A percentile compares a stretch with the other conserved stretches of the same genome.
Evolutionary conservation across 2,888 invertebrate species (phyloP).

Genomic region (Bugula neritina): DNA sequence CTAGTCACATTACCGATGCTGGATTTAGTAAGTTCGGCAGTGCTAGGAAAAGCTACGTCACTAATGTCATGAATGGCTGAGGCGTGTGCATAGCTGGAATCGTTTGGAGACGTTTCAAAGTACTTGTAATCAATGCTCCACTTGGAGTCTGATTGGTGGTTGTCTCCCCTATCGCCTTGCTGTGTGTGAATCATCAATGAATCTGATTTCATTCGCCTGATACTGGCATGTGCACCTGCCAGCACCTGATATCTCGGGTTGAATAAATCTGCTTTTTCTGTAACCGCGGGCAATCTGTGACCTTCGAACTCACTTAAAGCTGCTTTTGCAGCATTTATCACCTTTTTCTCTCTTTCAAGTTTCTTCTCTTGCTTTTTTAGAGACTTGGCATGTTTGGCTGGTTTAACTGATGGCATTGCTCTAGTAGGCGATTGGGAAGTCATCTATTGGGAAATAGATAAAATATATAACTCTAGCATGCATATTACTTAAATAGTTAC

Average conservation of each 20-base stretch:
- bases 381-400: not conserved
- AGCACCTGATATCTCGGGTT: not conserved
- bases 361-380: not conserved
- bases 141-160: not conserved
- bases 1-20: too few relatives aligned
- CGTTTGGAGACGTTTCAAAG: not conserved
- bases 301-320: conserved; percentile 16
- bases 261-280: not conserved
- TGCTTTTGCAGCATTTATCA: not conserved
- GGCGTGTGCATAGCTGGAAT: not conserved
- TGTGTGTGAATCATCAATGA: not conserved
- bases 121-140: conserved; percentile 20
- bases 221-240: not conserved
- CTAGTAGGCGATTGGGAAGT: conserved; percentile 14
- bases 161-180: not conserved
- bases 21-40: not conserved
- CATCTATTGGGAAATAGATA: conserved; percentile 4
- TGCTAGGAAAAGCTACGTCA: not conserved
- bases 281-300: not conserved
- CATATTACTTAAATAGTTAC: too few relatives aligned
- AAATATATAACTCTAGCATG: not conserved
- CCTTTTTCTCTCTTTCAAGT: not conserved
- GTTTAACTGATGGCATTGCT: not conserved
- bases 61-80: too few relatives aligned
- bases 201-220: not conserved